Evolutionary conservation across 2,888 invertebrate species (phyloP).

Genomic region (Lasioglossum morio): DNA sequence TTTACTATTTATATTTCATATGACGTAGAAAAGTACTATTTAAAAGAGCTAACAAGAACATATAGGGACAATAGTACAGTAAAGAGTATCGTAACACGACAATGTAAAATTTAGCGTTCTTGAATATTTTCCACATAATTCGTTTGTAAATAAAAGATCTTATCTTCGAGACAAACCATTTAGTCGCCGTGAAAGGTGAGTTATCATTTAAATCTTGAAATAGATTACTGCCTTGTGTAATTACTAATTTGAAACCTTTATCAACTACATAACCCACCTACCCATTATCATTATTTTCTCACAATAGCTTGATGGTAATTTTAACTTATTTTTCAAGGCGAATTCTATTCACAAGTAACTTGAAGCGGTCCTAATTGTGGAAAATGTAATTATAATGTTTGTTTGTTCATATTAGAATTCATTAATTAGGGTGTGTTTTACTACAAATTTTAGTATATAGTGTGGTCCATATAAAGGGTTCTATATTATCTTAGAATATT

Average conservation of each 20-base stretch:
- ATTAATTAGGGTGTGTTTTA: not conserved
- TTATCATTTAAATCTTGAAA: not conserved
- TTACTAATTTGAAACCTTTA: not conserved
- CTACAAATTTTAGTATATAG: not conserved
- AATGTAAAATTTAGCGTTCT: not conserved
- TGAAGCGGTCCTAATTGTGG: too few species aligned
- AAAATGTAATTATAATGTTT: not conserved
- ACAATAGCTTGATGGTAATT: not conserved
- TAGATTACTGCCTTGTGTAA: not conserved
- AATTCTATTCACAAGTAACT: not conserved
- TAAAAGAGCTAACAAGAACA: not conserved
- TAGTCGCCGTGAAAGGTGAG: not conserved
- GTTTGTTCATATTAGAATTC: not conserved
- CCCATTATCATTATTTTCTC: not conserved
- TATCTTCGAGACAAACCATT: not conserved
- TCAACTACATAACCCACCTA: not conserved
- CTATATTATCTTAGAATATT: not conserved
- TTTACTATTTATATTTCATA: slow-evolving; percentile 16
- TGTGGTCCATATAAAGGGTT: not conserved
- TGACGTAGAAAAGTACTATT: not conserved
- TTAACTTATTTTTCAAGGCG: not conserved
- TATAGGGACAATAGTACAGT: slow-evolving; percentile 4
- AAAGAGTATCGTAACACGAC: not conserved
- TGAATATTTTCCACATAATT: not conserved
- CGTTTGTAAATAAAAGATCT: not conserved